Base-by-base conservation (phyloP, 2,888 invertebrate genomes). In the Cryptocheilus praepositus region DNA sequence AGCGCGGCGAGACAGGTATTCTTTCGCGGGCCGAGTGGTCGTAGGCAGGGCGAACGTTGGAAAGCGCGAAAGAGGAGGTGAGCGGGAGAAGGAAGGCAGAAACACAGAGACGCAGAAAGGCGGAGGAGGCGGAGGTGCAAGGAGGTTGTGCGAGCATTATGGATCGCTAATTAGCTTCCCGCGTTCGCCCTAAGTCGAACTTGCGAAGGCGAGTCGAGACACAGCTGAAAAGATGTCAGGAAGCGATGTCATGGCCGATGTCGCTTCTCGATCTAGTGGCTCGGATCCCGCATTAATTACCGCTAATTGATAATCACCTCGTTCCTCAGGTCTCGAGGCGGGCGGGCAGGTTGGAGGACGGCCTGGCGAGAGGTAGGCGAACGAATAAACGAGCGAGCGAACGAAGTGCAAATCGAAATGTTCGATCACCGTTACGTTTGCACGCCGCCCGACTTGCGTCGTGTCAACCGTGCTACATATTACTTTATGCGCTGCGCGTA, bases 251-350 rank as follows among this genome's bases (percentile, higher is more conserved):
- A 70, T 55, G 61, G 56, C 43, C 61, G 62, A 61, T 52, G 61
- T 57, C 56, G 53, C 63, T 58, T 52, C 61, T 68, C 74, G 71
- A 73, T 71, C 46, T 55, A 28, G 18, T 52, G 36, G 44, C 64
- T 49, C 52, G 21, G 64, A 62, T 63, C 53, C 60, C 52, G 66
- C 64, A 68, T 79, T 79, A 79, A 79, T 79, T 77, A 79, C 61
- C 60, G 64, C 73, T 77, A 79, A 77, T 79, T 79, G 77, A 75
- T 76, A 79, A 72, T 67, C 75, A 67, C 57, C 67, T 55, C 60
- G 70, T 52, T 66, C 60, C 55, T 54, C 16, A 16, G 19, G 49
- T 49, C 49, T 18, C 16, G 16, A 49, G 8, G 16, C 16, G n/a
- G 19, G 49, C 49, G 49, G 49, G 19, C 16, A 49, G 49, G 8